A percentile compares a stretch with the other conserved stretches of the same genome.
Evolutionary conservation across 2,888 invertebrate species (phyloP).

Genomic region (Oligia latruncula): DNA sequence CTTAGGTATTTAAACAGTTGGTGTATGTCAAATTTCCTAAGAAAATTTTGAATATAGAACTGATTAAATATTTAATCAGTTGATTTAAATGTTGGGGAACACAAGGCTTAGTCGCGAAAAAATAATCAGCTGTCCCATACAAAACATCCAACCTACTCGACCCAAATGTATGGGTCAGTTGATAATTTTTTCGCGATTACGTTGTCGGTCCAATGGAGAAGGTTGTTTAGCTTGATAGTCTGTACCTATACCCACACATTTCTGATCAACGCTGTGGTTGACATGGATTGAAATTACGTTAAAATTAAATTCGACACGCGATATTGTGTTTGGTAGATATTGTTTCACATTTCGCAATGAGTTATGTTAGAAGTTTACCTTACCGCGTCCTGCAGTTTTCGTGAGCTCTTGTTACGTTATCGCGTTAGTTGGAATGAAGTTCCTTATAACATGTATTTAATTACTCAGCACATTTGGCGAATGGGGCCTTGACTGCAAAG

Average conservation of each 20-base stretch:
- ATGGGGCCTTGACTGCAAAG: not conserved
- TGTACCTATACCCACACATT: not conserved
- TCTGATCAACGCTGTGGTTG: not conserved
- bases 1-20: no score
- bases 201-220: no score
- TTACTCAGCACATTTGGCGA: not conserved
- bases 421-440: not conserved
- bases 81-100: no score
- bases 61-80: no score
- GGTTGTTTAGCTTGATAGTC: no score
- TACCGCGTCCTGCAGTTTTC: conserved; percentile 23
- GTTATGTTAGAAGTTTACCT: conserved; percentile 35
- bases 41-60: no score
- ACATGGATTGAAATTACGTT: conserved; percentile 8
- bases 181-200: no score
- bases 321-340: conserved; percentile 33
- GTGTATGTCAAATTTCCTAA: no score
- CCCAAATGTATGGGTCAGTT: no score
- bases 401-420: conserved; percentile 25
- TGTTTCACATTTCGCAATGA: conserved; percentile 44
- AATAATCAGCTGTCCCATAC: no score
- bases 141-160: no score
- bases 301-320: conserved; percentile 2
- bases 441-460: not conserved
- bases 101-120: no score